Base-by-base conservation (phyloP, 2,888 invertebrate genomes). In the Thymelicus acteon region DNA sequence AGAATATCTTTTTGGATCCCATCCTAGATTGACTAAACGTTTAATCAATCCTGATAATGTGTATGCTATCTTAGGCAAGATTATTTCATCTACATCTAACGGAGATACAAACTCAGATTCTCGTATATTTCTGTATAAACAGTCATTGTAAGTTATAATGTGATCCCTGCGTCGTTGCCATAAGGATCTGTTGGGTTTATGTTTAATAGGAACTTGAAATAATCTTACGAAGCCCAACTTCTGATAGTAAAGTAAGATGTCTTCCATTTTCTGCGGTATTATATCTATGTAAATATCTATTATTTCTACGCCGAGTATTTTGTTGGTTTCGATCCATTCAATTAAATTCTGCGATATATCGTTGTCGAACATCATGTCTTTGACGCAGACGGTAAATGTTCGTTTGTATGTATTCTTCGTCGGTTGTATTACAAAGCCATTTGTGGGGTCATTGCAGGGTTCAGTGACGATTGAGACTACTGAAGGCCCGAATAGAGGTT, bases 81-180 rank as follows among this genome's bases (percentile, higher is more conserved):
- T 94, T 63, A 96, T 91, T 90, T 97, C 97, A 84, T 97, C 97
- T 60, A 96, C 92, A 82, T 97, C 97, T 76, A 97, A 86, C 10
- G 97, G 96, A 40, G 97, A 89, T 19, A 96, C 89, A 82, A 93
- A 96, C 78, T 95, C 94, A 52, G 96, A 96, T 75, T 92, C 91
- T 77, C 94, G 88, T 66, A 96, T 87, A 87, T 96, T 96, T 82
- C 96, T 94, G 84, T 97, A 97, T 72, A 97, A 94, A 82, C 97
- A 97, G 84, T 97, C 96, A 84, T 97, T 97, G 85, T 97, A 97
- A 0, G 96, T 95, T 74, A 97, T 94, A 47, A 97, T 89, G 82
- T 97, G 97, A 87, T 96, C 95, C 77, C 97, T 92, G 80, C 96
- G 95, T 54, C 91, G 82, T 82, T 96, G 96, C 95, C 96, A 97